Conservation (phyloP, 2,888 invertebrate species). For the Oscheius myriophilus region DNA sequence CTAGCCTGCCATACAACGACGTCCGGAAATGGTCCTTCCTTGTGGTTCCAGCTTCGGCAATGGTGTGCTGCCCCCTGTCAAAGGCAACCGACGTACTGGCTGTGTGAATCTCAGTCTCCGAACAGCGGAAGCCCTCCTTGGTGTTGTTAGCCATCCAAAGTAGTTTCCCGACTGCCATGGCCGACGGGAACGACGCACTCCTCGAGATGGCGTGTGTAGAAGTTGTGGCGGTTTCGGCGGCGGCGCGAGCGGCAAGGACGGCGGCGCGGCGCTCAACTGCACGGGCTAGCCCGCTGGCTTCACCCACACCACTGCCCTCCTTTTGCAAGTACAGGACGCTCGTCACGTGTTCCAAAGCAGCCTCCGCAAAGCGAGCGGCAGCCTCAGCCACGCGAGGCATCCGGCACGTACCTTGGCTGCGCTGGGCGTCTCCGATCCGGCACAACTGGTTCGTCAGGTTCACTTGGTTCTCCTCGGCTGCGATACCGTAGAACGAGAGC, state of each 20-base stretch:
- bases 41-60: slow-evolving; percentile 13
- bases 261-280: slow-evolving; percentile 24
- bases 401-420: slow-evolving; percentile 43
- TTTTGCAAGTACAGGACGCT: slow-evolving; percentile 54
- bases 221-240: slow-evolving; percentile 11
- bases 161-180: slow-evolving; percentile 28
- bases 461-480: slow-evolving; percentile 45
- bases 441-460: slow-evolving; percentile 37
- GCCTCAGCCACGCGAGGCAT: slow-evolving; percentile 37
- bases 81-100: slow-evolving; percentile 18
- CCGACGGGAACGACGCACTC: slow-evolving; percentile 24
- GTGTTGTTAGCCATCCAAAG: slow-evolving; percentile 13
- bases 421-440: slow-evolving; percentile 37
- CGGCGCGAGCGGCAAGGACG: slow-evolving; percentile 17
- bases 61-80: slow-evolving; percentile 9
- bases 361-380: slow-evolving; percentile 40
- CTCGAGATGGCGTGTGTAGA: slow-evolving; percentile 17
- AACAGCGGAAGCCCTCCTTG: slow-evolving; percentile 15
- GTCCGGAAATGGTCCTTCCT: slow-evolving; percentile 34
- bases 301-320: slow-evolving; percentile 35
- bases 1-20: slow-evolving; percentile 19
- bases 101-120: slow-evolving; percentile 20
- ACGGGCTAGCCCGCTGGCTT: slow-evolving; percentile 11
- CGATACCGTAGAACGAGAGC: slow-evolving; percentile 36
- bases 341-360: slow-evolving; percentile 47